These are phyloP conservation scores for Rhopalosiphum maidis DNA, from an alignment of 1,140 invertebrate genomes.

Conservation along the genomic window DNA sequence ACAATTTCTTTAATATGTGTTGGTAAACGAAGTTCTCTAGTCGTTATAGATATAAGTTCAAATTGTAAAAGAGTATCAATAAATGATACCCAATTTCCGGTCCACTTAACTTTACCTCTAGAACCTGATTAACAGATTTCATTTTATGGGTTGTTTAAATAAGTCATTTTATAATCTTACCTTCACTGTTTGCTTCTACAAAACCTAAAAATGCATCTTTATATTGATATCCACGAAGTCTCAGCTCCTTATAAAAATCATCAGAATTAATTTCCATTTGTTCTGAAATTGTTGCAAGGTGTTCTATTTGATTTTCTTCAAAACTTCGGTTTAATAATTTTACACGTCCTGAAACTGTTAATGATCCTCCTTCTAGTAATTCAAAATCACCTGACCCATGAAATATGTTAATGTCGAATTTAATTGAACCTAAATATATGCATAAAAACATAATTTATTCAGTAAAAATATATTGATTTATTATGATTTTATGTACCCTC, in stretches of 20 bases:
- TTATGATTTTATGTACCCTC: slow-evolving; percentile 65
- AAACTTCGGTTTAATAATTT: slow-evolving; percentile 69
- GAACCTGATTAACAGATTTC: slow-evolving; percentile 41
- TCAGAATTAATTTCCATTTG: slow-evolving; percentile 70
- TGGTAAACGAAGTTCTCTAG: slow-evolving; percentile 81
- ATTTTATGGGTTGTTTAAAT: neutral
- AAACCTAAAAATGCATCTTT: slow-evolving; percentile 84
- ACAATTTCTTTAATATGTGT: slow-evolving; percentile 80
- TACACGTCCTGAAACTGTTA: slow-evolving; percentile 80
- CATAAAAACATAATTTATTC: neutral
- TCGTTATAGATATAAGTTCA: slow-evolving; percentile 76
- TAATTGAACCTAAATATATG: slow-evolving; percentile 67
- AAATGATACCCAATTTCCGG: slow-evolving; percentile 88
- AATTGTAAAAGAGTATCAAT: slow-evolving; percentile 95
- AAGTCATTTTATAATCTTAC: slow-evolving; percentile 59
- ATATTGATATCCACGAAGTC: slow-evolving; percentile 93
- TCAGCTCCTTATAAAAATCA: slow-evolving; percentile 95
- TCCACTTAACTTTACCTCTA: slow-evolving; percentile 72
- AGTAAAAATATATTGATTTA: neutral
- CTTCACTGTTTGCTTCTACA: slow-evolving; percentile 70
- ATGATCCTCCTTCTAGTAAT: slow-evolving; percentile 81
- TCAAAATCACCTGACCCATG: slow-evolving; percentile 85
- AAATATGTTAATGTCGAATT: slow-evolving; percentile 86
- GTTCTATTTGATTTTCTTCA: slow-evolving; percentile 67
- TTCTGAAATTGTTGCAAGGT: slow-evolving; percentile 62